A percentile compares a stretch with the other conserved stretches of the same genome.
These are phyloP conservation scores for Paedocypris sp. DNA, from an alignment of 2,113 vertebrate species.

Conservation along the genomic window DNA sequence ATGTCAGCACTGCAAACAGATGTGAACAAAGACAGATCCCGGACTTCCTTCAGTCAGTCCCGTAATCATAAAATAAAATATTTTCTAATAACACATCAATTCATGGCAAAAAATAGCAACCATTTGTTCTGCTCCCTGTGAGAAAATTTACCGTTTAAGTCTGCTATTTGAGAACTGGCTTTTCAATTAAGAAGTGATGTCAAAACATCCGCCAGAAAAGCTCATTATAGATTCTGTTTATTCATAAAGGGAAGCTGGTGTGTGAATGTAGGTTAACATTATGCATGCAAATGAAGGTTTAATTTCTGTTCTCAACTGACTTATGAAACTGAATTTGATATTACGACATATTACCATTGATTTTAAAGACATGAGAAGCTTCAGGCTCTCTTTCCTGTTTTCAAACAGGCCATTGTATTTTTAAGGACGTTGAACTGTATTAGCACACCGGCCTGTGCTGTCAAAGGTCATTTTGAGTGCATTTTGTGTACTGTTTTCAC, in stretches of 20 bases:
- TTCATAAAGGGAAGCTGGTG: background rate
- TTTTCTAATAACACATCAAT: no score
- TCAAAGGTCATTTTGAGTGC: constrained; percentile 5
- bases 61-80: no score
- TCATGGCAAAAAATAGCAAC: no score
- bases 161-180: background rate
- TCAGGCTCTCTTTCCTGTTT: background rate
- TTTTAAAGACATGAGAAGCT: background rate
- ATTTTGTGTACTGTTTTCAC: no score
- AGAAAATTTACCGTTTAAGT: background rate
- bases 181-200: background rate
- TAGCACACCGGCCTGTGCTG: background rate
- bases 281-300: background rate
- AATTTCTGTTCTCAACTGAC: background rate
- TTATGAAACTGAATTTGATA: background rate
- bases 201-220: background rate
- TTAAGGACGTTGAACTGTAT: background rate
- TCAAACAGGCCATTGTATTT: background rate
- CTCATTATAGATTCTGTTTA: background rate
- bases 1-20: background rate
- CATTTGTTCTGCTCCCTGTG: background rate
- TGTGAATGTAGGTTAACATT: background rate
- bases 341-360: background rate
- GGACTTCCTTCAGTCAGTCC: background rate
- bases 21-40: background rate